Conservation (phyloP, 2,888 invertebrate genomes). For the Drosophila kuntzei region DNA sequence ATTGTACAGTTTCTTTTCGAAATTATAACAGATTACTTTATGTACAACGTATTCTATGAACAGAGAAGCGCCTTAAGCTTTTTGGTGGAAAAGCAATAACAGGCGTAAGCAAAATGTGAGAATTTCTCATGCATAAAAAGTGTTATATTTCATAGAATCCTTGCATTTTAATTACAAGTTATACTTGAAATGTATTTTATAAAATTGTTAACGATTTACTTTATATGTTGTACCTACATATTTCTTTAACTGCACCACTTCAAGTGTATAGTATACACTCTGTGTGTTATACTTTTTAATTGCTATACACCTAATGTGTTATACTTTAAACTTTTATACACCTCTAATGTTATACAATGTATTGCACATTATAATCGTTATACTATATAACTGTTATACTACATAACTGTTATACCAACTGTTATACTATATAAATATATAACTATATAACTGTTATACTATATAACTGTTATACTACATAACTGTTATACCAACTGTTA, state of each 20-base stretch:
- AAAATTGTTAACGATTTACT: too few species aligned
- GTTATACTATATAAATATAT: too few species aligned
- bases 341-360: background rate
- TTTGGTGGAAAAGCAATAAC: background rate
- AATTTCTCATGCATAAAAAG: background rate
- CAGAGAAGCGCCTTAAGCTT: background rate
- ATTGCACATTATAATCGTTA: background rate
- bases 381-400: background rate
- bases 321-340: background rate
- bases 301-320: background rate
- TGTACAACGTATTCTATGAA: background rate
- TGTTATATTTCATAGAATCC: background rate
- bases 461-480: background rate
- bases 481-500: background rate
- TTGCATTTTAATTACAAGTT: background rate
- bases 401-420: background rate
- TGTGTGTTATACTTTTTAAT: background rate
- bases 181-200: background rate
- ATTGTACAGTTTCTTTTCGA: background rate
- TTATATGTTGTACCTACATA: too few species aligned
- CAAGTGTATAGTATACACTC: background rate
- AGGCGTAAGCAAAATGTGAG: background rate
- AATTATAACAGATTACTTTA: constrained; percentile 4
- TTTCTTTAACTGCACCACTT: too few species aligned
- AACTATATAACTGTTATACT: background rate